Percentiles rank a stretch among this genome's conserved stretches.
phyloP scores from a whole-genome alignment of 2,888 invertebrate species.

The Napeogenes inachia region DNA sequence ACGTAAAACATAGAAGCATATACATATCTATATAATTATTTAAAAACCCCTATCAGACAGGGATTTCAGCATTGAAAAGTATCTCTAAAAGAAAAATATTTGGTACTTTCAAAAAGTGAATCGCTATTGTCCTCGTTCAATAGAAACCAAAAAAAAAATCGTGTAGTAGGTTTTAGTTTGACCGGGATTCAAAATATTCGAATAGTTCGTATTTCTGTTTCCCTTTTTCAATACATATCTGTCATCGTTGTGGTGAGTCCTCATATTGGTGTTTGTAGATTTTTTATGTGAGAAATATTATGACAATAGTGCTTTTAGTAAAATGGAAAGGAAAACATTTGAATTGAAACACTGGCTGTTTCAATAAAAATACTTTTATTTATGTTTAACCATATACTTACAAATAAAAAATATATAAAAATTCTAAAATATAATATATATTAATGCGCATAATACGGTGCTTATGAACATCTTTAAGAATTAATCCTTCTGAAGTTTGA shows the following conservation, averaged over 20 bases:
- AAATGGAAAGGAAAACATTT: conserved; percentile 43
- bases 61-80: background rate
- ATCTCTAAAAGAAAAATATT: conserved; percentile 1
- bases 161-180: conserved; percentile 4
- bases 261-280: conserved; percentile 20
- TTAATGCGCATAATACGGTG: background rate
- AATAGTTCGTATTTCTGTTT: conserved; percentile 10
- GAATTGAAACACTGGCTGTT: conserved; percentile 4
- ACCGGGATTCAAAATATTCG: conserved; percentile 9
- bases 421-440: too few relatives aligned
- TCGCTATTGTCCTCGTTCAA: conserved; percentile 2
- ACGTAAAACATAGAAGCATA: too few relatives aligned
- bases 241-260: conserved; percentile 22
- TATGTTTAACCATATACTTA: too few relatives aligned
- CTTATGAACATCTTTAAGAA: conserved; percentile 4
- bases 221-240: conserved; percentile 21
- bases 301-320: conserved; percentile 63
- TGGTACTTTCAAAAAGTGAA: background rate
- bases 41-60: background rate
- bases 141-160: background rate
- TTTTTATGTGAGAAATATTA: conserved; percentile 27
- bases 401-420: too few relatives aligned
- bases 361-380: too few relatives aligned
- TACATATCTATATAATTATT: background rate
- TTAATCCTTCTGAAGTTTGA: conserved; percentile 12